Conservation (phyloP, 2,113 vertebrate genomes). For the Enhydra lutris region DNA sequence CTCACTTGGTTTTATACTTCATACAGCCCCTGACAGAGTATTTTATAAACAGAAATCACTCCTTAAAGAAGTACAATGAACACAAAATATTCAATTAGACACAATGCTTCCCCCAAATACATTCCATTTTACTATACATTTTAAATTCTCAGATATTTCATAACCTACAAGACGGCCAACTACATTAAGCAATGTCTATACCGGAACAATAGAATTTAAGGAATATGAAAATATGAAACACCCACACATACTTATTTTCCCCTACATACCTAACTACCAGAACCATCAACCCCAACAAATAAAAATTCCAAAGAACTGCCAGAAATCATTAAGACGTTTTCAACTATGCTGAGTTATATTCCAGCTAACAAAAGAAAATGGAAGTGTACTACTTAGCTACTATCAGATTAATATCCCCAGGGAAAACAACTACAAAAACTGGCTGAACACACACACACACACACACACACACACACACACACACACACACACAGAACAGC, state of each 20-base stretch:
- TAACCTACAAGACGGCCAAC: neutral
- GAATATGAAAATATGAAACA: neutral
- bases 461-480: neutral
- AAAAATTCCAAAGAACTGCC: neutral
- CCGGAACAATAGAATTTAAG: neutral
- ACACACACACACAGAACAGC: neutral
- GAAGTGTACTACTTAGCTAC: neutral
- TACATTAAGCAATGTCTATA: neutral
- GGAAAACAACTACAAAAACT: neutral
- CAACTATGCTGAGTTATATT: neutral
- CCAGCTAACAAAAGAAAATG: neutral
- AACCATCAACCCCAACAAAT: neutral
- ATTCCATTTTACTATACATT: neutral
- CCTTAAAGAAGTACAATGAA: neutral
- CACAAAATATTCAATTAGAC: neutral
- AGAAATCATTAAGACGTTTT: neutral
- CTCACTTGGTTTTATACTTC: neutral
- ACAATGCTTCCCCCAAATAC: neutral
- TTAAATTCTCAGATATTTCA: conserved; percentile 4
- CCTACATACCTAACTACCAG: neutral
- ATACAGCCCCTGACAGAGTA: neutral
- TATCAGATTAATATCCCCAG: neutral
- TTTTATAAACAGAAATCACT: neutral
- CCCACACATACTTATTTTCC: neutral
- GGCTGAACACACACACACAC: neutral